Evolutionary conservation across 1,140 invertebrate genomes (phyloP), one percentile per base, ranked within the genome.

Genomic region (Zaprionus ornatus): DNA sequence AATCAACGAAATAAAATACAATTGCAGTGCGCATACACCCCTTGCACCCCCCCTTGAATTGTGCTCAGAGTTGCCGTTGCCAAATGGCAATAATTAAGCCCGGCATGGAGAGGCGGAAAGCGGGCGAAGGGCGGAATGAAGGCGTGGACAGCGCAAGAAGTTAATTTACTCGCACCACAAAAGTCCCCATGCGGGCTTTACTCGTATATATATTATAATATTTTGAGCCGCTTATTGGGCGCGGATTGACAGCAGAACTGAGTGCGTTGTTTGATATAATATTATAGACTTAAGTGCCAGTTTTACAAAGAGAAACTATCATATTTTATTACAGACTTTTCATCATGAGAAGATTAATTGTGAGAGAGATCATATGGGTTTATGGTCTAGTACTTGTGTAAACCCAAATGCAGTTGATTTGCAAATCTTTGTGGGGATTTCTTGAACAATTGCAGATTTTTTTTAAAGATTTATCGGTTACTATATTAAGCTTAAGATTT

Each of bases 81-180:
- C 25, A 57, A 62, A 69, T 64, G 57, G 48, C 27, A 67, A 74
- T 78, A 69, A 74, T 74, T 69, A 77, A 73, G 64, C 40, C 45
- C 50, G 65, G 42, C 29, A 50, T 23, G 29, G 9, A 9, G 0
- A 3, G 29, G 3, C 57, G 7, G 37, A 15, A 23, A 17, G 7
- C 37, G 37, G 37, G 37, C 12, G 37, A 15, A 12, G 19, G 19
- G 9, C 0, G 42, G 2, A 19, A 4, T 6, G 27, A 17, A 40
- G 12, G 37, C 40, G n/a, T 45, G 40, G 40, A n/a, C 40, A 45
- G 40, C 40, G 17, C 40, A 45, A 45, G 40, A 64, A 70, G 65
- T 65, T 54, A 48, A 74, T 74, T 74, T 74, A 42, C 35, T 59
- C 25, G 6, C 37, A 25, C n/a, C 35, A 25, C 25, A 32, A 60